phyloP scores from a whole-genome alignment of 2,113 vertebrate genomes.

The Arizona elegans region DNA sequence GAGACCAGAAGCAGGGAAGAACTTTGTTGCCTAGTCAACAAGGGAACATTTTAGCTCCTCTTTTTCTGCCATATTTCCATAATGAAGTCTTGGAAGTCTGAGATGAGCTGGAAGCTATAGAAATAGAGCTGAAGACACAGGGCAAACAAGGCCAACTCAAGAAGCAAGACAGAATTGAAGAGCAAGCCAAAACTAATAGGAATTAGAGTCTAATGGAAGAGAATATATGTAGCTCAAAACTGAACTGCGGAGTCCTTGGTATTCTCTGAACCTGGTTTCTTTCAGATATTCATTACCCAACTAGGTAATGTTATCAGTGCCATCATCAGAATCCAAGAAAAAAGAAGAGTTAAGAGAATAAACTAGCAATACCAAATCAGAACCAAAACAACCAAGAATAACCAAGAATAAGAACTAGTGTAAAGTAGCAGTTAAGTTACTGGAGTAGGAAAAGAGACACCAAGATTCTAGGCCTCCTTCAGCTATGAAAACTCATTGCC shows the following conservation, averaged over 20 bases:
- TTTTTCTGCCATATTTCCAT: not conserved
- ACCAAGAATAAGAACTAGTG: not conserved
- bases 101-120: not conserved
- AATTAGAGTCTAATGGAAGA: not conserved
- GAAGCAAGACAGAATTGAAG: not conserved
- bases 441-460: not conserved
- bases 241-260: not conserved
- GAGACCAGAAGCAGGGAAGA: not conserved
- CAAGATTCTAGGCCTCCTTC: not conserved
- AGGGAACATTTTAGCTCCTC: not conserved
- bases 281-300: not conserved
- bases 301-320: not conserved
- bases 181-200: not conserved
- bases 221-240: not conserved
- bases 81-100: not conserved
- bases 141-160: not conserved
- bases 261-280: not conserved
- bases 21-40: not conserved
- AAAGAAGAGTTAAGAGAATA: not conserved
- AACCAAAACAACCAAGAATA: not conserved
- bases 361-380: not conserved
- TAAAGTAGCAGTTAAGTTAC: not conserved
- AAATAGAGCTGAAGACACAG: not conserved
- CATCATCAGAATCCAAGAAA: not conserved
- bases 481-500: not conserved